phyloP scores from a whole-genome alignment of 2,113 vertebrate genomes.

The Calidris pugnax region DNA sequence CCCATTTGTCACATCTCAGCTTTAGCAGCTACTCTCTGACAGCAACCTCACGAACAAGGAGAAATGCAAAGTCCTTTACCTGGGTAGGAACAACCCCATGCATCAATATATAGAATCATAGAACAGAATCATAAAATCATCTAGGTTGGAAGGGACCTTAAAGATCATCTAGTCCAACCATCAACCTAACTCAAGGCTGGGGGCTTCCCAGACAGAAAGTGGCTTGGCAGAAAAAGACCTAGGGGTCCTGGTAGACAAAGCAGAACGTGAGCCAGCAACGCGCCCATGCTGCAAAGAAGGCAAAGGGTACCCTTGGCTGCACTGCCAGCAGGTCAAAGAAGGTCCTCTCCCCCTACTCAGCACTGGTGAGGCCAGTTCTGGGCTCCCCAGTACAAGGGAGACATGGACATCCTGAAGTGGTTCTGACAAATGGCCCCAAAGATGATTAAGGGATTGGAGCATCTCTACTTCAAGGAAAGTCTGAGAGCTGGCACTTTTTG shows the following conservation, averaged over 20 bases:
- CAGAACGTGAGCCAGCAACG: accelerated
- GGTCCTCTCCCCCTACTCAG: neutral
- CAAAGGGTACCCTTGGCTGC: neutral
- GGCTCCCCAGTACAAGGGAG: neutral
- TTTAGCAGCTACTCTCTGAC: neutral
- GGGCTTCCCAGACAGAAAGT: neutral
- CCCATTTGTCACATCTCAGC: neutral
- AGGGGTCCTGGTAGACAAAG: neutral
- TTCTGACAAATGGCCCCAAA: neutral
- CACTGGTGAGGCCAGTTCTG: neutral
- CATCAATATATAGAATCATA: too few species aligned
- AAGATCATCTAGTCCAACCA: too few species aligned
- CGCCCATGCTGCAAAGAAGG: neutral
- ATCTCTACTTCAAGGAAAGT: neutral
- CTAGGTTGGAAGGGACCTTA: too few species aligned
- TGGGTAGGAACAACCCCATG: neutral
- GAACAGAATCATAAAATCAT: too few species aligned
- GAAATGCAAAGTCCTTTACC: neutral
- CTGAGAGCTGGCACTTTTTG: neutral
- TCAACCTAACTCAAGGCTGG: neutral
- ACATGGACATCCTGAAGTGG: neutral
- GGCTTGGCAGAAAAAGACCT: neutral
- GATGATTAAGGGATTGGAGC: neutral
- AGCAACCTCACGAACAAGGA: neutral
- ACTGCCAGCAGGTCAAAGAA: neutral